phyloP scores from a whole-genome alignment of 2,888 invertebrate species.

The Torymus auratus region DNA sequence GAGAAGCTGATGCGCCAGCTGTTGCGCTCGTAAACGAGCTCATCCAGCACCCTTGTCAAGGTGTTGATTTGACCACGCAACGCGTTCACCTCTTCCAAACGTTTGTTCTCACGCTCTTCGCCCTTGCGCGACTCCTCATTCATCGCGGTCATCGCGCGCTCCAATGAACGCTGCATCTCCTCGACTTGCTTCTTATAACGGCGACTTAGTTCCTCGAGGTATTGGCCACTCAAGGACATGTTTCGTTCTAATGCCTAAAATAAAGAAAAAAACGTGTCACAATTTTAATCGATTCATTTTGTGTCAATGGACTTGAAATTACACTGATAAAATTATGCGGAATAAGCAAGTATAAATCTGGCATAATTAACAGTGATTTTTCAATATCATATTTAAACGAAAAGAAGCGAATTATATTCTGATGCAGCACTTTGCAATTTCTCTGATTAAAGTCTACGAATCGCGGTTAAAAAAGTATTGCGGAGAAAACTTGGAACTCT shows the following conservation, averaged over 20 bases:
- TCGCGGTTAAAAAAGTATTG: no score
- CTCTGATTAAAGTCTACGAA: no score
- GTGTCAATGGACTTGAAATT: no score
- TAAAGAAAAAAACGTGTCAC: neutral
- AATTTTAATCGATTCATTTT: no score
- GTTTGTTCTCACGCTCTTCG: slow-evolving; percentile 86
- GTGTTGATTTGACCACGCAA: slow-evolving; percentile 83
- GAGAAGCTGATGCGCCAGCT: slow-evolving; percentile 82
- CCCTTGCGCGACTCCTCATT: slow-evolving; percentile 84
- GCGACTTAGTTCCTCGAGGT: slow-evolving; percentile 95
- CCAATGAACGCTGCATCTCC: slow-evolving; percentile 91
- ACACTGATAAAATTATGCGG: no score
- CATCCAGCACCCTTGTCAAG: slow-evolving; percentile 81
- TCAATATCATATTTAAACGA: no score
- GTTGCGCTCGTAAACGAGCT: slow-evolving; percentile 81
- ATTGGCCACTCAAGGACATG: slow-evolving; percentile 97
- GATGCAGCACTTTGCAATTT: no score
- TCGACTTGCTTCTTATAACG: slow-evolving; percentile 98
- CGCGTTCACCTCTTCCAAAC: slow-evolving; percentile 86
- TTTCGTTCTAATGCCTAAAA: slow-evolving; percentile 93
- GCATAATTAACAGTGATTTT: no score
- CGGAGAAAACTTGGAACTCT: no score
- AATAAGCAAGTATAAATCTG: no score
- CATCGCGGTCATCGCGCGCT: slow-evolving; percentile 86
- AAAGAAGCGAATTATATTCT: no score